Base-by-base conservation (phyloP, 2,888 invertebrate species). In the Zhengitettix transpicula region DNA sequence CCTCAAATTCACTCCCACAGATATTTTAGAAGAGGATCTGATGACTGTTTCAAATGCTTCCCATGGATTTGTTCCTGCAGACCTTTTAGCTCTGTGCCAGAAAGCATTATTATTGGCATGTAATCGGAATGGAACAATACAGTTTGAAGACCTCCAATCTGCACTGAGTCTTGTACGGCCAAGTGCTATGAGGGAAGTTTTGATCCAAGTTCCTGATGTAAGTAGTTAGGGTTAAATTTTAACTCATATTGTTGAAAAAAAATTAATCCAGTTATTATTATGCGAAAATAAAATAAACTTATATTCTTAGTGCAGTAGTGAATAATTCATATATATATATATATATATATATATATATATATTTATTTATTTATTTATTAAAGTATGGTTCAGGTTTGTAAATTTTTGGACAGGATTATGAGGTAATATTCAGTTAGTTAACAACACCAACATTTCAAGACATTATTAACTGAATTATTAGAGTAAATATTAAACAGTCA, bases 21-120 rank as follows among this genome's bases (percentile, higher is more conserved):
- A 71, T 60, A 69, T 92, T 40, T 74, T 70, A 5, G 69, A 74
- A 0, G 71, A 76, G 10, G 80, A 86, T 28, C 71, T 89, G 10
- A 73, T 12, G n/a, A n/a, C 9, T 8, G 17, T 61, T 10, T 56
- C 61, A 10, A 11, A 42, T 16, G 16, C 59, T 15, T 87, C 91
- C 9, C 94, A 95, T 72, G 95, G 94, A 0, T 95, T 85, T 76
- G 93, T 95, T 1, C 93, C 90, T 9, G 89, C 90, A 0, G 95
- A 96, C 77, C 74, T 96, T 57, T 79, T 82, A 0, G 84, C 85
- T 61, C 74, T 94, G 1, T 85, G 88, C 65, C 82, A 85, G 69
- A 89, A 91, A 7, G 78, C 81, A 12, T 74, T 85, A 68, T 77
- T 77, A 66, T 10, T 40, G n/a, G 40, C 40, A n/a, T 81, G 84